A percentile compares a stretch with the other conserved stretches of the same genome.
phyloP scores from a whole-genome alignment of 2,888 invertebrate species.

The Osedax frankpressi region DNA sequence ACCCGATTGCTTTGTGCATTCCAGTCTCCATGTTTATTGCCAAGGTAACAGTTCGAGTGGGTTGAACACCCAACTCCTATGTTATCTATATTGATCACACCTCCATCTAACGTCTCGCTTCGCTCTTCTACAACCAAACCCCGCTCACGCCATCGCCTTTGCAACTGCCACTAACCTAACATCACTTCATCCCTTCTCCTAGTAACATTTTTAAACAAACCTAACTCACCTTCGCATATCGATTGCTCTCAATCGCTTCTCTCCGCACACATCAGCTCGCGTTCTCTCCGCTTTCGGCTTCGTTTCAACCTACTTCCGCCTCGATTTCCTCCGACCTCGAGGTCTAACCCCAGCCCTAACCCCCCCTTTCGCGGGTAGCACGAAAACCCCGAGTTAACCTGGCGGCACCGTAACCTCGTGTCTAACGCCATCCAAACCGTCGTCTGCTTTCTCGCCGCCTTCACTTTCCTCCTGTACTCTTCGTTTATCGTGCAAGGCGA shows the following conservation, averaged over 20 bases:
- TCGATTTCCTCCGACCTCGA: background rate
- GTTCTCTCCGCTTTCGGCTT: too few species aligned
- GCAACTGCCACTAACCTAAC: too few species aligned
- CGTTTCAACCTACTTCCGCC: background rate
- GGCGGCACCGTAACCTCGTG: background rate
- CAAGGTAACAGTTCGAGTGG: too few species aligned
- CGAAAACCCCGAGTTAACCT: background rate
- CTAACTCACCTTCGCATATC: too few species aligned
- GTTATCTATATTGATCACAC: background rate
- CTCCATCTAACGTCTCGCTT: background rate
- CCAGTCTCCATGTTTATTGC: conserved; percentile 63
- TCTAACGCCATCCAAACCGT: conserved; percentile 24
- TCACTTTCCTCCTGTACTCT: conserved; percentile 52
- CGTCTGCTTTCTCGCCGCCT: conserved; percentile 26
- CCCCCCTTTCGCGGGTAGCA: background rate
- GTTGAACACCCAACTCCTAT: too few species aligned
- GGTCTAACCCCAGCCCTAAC: background rate
- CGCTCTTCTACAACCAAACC: background rate
- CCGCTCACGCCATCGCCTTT: background rate
- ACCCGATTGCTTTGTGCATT: conserved; percentile 66
- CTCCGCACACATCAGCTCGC: too few species aligned
- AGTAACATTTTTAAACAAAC: too few species aligned
- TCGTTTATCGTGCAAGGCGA: conserved; percentile 54
- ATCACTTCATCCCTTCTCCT: too few species aligned
- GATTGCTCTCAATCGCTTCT: too few species aligned